These are phyloP conservation scores for Drosophila pandora DNA, from an alignment of 1,140 invertebrate species.

Conservation along the genomic window DNA sequence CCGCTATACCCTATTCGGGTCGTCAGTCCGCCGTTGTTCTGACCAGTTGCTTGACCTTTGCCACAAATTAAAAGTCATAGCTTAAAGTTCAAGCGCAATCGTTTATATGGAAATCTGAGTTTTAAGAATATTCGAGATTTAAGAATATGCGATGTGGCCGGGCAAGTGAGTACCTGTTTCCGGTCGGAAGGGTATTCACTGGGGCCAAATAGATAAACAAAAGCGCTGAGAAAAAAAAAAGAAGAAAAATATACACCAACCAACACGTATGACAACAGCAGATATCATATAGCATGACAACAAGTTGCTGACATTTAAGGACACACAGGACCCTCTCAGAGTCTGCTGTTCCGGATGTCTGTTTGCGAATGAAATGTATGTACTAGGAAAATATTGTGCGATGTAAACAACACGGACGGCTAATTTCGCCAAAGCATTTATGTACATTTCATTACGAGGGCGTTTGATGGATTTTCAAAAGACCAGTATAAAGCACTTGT, in stretches of 20 bases:
- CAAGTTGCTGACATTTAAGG: slow-evolving; percentile 31
- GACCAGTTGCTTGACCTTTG: slow-evolving; percentile 29
- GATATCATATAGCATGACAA: slow-evolving; percentile 62
- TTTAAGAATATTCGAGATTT: background rate
- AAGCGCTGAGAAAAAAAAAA: background rate
- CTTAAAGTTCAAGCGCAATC: background rate
- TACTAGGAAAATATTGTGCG: slow-evolving; percentile 52
- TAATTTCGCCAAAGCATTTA: slow-evolving; percentile 45
- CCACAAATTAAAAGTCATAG: slow-evolving; percentile 6
- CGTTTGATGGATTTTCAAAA: slow-evolving; percentile 26
- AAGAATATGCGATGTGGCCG: background rate
- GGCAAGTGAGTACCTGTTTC: slow-evolving; percentile 8
- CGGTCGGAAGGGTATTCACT: slow-evolving; percentile 16
- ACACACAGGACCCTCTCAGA: slow-evolving; percentile 8
- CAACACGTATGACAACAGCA: slow-evolving; percentile 56
- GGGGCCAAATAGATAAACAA: slow-evolving; percentile 9
- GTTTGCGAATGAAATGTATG: slow-evolving; percentile 43
- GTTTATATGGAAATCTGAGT: background rate
- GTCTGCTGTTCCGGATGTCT: slow-evolving; percentile 16
- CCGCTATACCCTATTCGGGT: slow-evolving; percentile 22
- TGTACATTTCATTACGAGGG: slow-evolving; percentile 48
- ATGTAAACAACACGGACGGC: slow-evolving; percentile 18
- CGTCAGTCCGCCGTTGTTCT: slow-evolving; percentile 1
- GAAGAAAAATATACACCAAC: slow-evolving; percentile 13
- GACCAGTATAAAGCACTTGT: slow-evolving; percentile 2